Base-by-base conservation (phyloP, 1,140 invertebrate genomes). In the Pinna nobilis region DNA sequence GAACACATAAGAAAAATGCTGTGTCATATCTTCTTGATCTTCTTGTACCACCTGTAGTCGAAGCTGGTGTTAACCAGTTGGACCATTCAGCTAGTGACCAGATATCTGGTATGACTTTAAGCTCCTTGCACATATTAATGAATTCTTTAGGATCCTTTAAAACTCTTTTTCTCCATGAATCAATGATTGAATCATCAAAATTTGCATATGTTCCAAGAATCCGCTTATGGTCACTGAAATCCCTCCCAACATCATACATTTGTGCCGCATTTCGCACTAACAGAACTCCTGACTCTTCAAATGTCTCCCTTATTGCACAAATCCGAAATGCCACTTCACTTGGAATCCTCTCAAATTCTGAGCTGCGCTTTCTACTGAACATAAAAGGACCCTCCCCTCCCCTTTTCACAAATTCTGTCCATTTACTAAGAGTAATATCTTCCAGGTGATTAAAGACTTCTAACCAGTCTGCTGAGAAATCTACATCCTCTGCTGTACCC, bases 241-340 rank as follows among this genome's bases (percentile, higher is more conserved):
- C 61, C 59, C 84, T 92, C 78, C 94, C 95, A 9, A 97, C 87
- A n/a, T n/a, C n/a, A n/a, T n/a, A n/a, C n/a, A n/a, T n/a, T n/a
- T n/a, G n/a, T n/a, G n/a, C n/a, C n/a, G 39, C 35, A 30, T 70
- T 61, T 60, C 84, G 92, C 78, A 94, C 95, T 7, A 97, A 87
- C n/a, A 97, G 88, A 59, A 97, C 89, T 2, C 96, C 96, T 76
- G 94, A 92, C 87, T 98, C 96, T 89, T 98, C 96, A 91, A 98
- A 98, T 30, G 95, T 95, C 90, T 98, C 96, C 76, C 96, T 90
- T 71, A 97, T 94, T 15, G 95, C 95, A 73, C 93, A 93, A 70
- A 98, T 94, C 75, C 96, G 90, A 63, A 96, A 89, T 3, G 94
- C 93, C 44, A 97, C 89, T 86, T 94, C 94, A 88, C 82, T 82